Percentiles rank a stretch among this genome's conserved stretches.
These are phyloP conservation scores for Pseudochirops corinnae DNA, from an alignment of 2,797 vertebrate species.

Conservation along the genomic window DNA sequence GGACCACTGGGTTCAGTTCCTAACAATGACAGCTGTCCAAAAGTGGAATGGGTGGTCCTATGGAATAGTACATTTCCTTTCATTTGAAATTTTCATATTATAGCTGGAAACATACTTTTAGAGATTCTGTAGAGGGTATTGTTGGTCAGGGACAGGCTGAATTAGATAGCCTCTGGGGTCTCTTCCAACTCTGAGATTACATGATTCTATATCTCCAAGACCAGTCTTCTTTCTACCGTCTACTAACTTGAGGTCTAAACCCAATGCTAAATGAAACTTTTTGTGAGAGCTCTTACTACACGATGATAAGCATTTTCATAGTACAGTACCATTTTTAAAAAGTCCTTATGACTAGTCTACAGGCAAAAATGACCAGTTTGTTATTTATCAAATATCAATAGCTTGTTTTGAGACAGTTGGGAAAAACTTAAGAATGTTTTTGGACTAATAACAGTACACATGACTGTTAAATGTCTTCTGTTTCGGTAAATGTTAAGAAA, in stretches of 20 bases:
- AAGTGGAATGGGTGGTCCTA: not conserved
- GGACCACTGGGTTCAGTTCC: not conserved
- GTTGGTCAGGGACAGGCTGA: not conserved
- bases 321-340: not conserved
- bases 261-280: not conserved
- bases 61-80: not conserved
- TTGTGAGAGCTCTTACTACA: not conserved
- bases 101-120: not conserved
- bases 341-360: not conserved
- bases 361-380: not conserved
- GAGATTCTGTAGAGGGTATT: not conserved
- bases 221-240: not conserved
- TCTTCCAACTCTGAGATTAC: not conserved
- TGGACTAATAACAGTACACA: not conserved
- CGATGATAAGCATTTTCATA: not conserved
- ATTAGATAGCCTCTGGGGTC: not conserved
- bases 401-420: not conserved
- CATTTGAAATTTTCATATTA: not conserved
- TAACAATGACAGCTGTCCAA: not conserved
- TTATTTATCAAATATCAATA: not conserved
- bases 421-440: not conserved
- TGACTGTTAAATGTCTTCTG: not conserved
- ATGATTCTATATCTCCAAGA: not conserved
- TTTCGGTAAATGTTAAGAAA: not conserved
- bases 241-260: not conserved